Base-by-base conservation (phyloP, 2,888 invertebrate species). In the Pandemis cinnamomeana region DNA sequence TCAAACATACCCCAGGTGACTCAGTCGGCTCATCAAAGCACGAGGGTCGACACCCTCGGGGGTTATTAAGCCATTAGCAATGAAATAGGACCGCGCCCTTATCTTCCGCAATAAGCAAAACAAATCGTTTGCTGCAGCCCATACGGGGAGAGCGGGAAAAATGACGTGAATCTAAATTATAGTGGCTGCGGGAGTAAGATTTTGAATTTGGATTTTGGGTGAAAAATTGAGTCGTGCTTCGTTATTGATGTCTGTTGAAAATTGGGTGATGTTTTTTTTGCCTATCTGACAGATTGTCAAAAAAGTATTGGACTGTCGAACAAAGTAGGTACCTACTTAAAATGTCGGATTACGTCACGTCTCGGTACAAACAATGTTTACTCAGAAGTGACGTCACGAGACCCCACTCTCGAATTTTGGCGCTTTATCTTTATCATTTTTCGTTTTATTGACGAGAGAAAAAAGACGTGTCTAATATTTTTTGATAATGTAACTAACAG, bases 41-140 rank as follows among this genome's bases (percentile, higher is more conserved):
- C 63, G 67, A 51, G 71, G 80, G 78, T 76, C 76, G 79, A 80
- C 79, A 79, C 86, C 86, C 86, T 75, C 42, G 81, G 84, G 89
- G 83, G 86, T 87, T 88, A 90, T 91, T 88, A 87, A 84, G 84
- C 89, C 85, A 90, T 91, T 90, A 90, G 81, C 84, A 85, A 88
- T 89, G 89, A 90, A 90, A 90, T 90, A 89, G 88, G 83, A 83
- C 82, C 75, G 78, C 77, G 76, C 77, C 81, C 86, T 89, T 91
- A 90, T 91, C 90, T 86, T 79, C 80, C 76, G 82, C 82, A 84
- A 87, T 88, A 87, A 89, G 87, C 87, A 84, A 87, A 88, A 89
- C 86, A 90, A 90, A 91, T 89, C 85, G 84, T 80, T 79, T 76
- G 79, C 71, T 79, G 76, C 81, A 80, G 58, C 79, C 64, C 53